Evolutionary conservation across 2,888 invertebrate genomes (phyloP).

Genomic region (Anodontia alba): DNA sequence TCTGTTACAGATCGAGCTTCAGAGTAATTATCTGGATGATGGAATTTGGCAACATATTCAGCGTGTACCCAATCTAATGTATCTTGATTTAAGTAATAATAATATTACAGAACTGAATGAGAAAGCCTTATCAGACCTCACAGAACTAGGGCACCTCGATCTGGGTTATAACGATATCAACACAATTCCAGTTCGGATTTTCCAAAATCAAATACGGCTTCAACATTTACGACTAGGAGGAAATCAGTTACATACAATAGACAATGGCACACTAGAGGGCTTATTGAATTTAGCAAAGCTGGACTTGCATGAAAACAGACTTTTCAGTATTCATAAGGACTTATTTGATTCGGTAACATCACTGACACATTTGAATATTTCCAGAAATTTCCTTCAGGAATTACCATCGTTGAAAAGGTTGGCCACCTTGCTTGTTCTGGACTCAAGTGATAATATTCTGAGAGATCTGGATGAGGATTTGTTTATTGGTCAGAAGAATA

Average conservation of each 20-base stretch:
- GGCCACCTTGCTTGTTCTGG: slow-evolving; percentile 44
- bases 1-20: slow-evolving; percentile 38
- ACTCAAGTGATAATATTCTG: slow-evolving; percentile 64
- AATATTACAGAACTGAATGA: slow-evolving; percentile 34
- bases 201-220: no score
- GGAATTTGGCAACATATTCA: slow-evolving; percentile 35
- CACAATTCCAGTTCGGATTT: no score
- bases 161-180: no score
- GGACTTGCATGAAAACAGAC: slow-evolving; percentile 56
- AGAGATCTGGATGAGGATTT: slow-evolving; percentile 40
- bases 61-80: slow-evolving; percentile 30
- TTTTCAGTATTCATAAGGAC: slow-evolving; percentile 43
- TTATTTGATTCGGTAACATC: slow-evolving; percentile 23
- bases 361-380: slow-evolving; percentile 47
- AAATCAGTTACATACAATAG: no score
- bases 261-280: no score
- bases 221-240: no score
- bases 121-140: not conserved
- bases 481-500: slow-evolving; percentile 54
- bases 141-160: no score
- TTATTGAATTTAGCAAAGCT: slow-evolving; percentile 38
- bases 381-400: slow-evolving; percentile 44
- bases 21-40: slow-evolving; percentile 40
- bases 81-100: slow-evolving; percentile 45
- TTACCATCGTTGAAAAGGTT: slow-evolving; percentile 39